These are phyloP conservation scores for Crotophaga sulcirostris DNA, from an alignment of 2,113 vertebrate genomes.

Conservation along the genomic window DNA sequence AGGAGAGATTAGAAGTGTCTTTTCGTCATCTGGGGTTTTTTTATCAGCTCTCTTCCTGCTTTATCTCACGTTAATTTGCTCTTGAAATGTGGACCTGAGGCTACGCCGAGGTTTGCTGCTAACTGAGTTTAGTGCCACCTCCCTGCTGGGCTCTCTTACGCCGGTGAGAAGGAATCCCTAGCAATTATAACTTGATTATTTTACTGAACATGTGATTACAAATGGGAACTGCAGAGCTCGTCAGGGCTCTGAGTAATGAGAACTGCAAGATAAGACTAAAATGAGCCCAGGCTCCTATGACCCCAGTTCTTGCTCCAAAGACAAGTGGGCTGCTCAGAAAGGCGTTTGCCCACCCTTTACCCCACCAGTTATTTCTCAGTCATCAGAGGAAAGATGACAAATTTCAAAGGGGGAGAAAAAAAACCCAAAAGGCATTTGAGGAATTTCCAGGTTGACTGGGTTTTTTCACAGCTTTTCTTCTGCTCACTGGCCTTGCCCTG, in stretches of 20 bases:
- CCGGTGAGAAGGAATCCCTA: slow-evolving; percentile 51
- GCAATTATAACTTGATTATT: slow-evolving; percentile 31
- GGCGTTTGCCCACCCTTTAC: rapidly evolving
- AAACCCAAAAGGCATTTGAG: neutral
- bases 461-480: neutral
- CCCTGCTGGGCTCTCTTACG: slow-evolving; percentile 15
- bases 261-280: neutral
- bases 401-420: neutral
- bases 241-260: neutral
- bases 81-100: neutral
- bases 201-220: neutral
- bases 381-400: neutral
- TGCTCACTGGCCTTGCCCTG: rapidly evolving
- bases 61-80: neutral
- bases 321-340: neutral
- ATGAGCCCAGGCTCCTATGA: neutral
- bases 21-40: neutral
- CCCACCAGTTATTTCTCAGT: neutral
- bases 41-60: neutral
- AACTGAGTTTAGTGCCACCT: slow-evolving; percentile 27
- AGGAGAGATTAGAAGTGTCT: neutral
- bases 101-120: neutral
- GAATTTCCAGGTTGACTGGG: neutral
- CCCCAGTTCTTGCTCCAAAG: neutral
- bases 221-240: neutral